Evolutionary conservation across 2,888 invertebrate genomes (phyloP), one percentile per base, ranked within the genome.

Genomic region (Plagodis dolabraria): DNA sequence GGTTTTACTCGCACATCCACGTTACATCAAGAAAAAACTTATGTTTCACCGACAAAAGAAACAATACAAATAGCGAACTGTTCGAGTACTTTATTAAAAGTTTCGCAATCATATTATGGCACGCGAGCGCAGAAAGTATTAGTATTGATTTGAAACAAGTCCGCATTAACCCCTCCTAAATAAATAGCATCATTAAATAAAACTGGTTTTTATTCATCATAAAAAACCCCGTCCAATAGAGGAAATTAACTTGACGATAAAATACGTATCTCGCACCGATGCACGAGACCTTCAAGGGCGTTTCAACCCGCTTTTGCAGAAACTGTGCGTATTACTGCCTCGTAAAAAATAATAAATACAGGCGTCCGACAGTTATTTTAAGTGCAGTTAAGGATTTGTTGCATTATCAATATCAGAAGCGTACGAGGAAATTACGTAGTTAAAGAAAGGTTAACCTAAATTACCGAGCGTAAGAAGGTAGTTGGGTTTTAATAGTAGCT

Each of bases 221-320:
- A 83, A 86, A 85, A 77, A 66, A 69, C 67, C n/a, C 63, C 74
- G 72, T 76, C 76, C 76, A 75, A 82, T 82, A 73, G 66, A 79
- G 77, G 75, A 81, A 80, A 82, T 85, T 79, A 80, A 80, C 72
- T 75, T 77, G 74, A 75, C 71, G 74, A 70, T 81, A 80, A 79
- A 80, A 73, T 65, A 57, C 57, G 63, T 71, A 75, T 75, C 75
- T 71, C 65, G 52, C 65, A 52, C 61, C 56, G 60, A 67, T 64
- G 59, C 63, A 60, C 56, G 60, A 55, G 60, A 59, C 42, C 22
- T 60, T 57, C 61, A 57, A 60, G 58, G 63, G 55, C 63, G 43
- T 57, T 49, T 33, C 43, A 51, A 22, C 11, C 47, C 45, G 58
- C 56, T 57, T 53, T 47, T 51, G 57, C 49, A 64, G 59, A 57